Conservation (phyloP, 2,797 vertebrate species). For the Fratercula arctica region DNA sequence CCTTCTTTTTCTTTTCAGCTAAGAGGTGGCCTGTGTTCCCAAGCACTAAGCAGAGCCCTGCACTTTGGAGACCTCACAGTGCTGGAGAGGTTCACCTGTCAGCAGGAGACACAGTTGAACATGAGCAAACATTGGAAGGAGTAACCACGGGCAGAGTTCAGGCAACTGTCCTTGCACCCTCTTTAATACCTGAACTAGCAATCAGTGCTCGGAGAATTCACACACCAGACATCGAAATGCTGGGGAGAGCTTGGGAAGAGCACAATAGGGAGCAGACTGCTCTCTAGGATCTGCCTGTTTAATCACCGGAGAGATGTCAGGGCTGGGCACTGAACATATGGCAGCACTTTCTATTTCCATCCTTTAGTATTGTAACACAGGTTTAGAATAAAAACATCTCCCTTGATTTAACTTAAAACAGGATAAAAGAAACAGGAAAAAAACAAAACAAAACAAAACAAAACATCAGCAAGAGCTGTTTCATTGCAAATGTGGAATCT, state of each 20-base stretch:
- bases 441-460: neutral
- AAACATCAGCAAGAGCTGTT: neutral
- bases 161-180: neutral
- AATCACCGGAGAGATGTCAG: neutral
- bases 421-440: neutral
- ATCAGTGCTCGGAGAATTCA: neutral
- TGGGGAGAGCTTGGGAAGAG: neutral
- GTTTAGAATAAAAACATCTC: neutral
- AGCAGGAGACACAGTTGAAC: neutral
- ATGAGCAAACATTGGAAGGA: neutral
- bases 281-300: neutral
- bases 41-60: neutral
- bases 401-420: neutral
- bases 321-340: neutral
- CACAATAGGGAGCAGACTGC: neutral
- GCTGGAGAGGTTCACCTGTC: neutral
- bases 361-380: neutral
- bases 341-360: neutral
- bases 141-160: accelerated
- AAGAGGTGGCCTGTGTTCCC: neutral
- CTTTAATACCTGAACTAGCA: neutral
- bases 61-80: neutral
- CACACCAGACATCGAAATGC: neutral
- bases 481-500: neutral
- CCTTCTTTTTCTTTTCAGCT: neutral